Evolutionary conservation across 2,888 invertebrate genomes (phyloP), one percentile per base, ranked within the genome.

Genomic region (Leuctra nigra): DNA sequence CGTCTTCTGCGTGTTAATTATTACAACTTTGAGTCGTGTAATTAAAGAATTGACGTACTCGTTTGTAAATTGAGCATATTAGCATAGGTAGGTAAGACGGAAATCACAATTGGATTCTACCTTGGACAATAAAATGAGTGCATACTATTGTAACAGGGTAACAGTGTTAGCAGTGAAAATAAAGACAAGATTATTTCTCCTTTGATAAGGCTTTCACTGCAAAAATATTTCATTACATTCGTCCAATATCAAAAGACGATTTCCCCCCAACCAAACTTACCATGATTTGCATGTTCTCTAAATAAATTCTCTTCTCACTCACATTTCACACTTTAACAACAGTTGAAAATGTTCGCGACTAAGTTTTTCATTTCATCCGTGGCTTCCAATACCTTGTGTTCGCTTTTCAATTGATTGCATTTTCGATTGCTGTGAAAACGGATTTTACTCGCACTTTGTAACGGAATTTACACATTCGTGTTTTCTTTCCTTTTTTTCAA

Each of bases 391-490:
- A 50, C 50, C 50, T 50, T 50, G 35, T 35, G 35, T 50, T 29
- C 33, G 35, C 20, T 16, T 50, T 50, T 35, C 50, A 50, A 50
- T 50, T 50, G 50, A 50, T 50, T 50, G 35, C 33, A 50, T 50
- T 50, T 50, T 35, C 50, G 50, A 35, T 50, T 29, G 50, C 36
- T 29, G 29, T 29, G 29, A 7, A 29, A 29, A 11, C 29, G 29
- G 7, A 29, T 29, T 50, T 50, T n/a, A 22, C 50, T 33, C 33
- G 33, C 50, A 50, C 50, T 50, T 50, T 33, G 50, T 35, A 44
- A 29, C 11, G 35, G 50, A 50, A 50, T 50, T 50, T 50, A 50
- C 50, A 35, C 50, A 35, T 50, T 50, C 50, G 50, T 50, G 50
- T 50, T 50, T 41, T 41, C 20, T 20, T 41, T 18, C n/a, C 11